These are phyloP conservation scores for Antennarius maculatus DNA, from an alignment of 2,797 vertebrate species.

Conservation along the genomic window DNA sequence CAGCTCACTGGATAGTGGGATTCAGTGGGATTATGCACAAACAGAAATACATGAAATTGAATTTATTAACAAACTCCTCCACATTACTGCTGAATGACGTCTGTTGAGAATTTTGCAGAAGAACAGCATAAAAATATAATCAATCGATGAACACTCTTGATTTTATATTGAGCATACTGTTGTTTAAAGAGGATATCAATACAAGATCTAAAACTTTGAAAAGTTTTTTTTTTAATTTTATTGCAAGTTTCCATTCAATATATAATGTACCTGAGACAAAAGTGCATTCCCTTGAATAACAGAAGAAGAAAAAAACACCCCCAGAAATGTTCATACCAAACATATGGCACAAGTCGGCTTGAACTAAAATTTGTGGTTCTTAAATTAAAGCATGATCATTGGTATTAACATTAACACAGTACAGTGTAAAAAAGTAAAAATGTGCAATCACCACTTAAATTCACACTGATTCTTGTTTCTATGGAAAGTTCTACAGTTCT, in stretches of 20 bases:
- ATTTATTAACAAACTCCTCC: neutral
- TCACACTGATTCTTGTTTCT: too few relatives aligned
- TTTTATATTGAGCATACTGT: slow-evolving; percentile 37
- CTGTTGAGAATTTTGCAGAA: slow-evolving; percentile 1
- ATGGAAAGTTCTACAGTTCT: too few relatives aligned
- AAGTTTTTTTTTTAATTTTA: slow-evolving; percentile 9
- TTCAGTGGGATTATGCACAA: neutral
- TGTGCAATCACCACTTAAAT: too few relatives aligned
- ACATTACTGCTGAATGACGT: slow-evolving; percentile 2
- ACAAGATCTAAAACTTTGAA: slow-evolving; percentile 15
- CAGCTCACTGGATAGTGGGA: too few relatives aligned
- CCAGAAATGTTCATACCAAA: slow-evolving; percentile 1
- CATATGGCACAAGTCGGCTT: neutral
- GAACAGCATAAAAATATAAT: slow-evolving; percentile 4
- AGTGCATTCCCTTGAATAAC: slow-evolving; percentile 25
- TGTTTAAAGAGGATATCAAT: slow-evolving; percentile 24
- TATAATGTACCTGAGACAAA: slow-evolving; percentile 21
- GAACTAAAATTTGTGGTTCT: too few relatives aligned
- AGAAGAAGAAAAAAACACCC: slow-evolving; percentile 18
- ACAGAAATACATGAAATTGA: neutral
- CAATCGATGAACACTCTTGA: slow-evolving; percentile 19
- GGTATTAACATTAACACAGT: too few relatives aligned
- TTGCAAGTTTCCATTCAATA: neutral
- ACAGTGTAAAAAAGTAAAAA: too few relatives aligned
- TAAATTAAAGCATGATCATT: too few relatives aligned